phyloP scores from a whole-genome alignment of 2,113 vertebrate genomes.

The Jaculus jaculus region DNA sequence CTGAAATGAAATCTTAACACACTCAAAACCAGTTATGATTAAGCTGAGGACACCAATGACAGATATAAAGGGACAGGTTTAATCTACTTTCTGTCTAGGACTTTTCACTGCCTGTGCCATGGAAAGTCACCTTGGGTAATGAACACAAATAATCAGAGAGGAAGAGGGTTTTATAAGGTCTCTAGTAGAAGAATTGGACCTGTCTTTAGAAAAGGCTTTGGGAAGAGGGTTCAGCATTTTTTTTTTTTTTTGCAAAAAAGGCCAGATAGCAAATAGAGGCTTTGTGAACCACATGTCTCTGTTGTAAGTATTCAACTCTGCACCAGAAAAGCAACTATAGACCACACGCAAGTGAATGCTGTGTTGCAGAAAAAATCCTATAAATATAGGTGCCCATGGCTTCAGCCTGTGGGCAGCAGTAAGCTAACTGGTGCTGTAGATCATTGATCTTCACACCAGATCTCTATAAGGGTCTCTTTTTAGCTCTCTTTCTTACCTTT shows the following conservation, averaged over 20 bases:
- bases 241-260: background rate
- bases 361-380: background rate
- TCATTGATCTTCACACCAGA: too few species aligned
- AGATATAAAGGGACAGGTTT: background rate
- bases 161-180: background rate
- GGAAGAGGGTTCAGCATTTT: background rate
- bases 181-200: constrained; percentile 10
- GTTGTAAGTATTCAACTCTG: background rate
- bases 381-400: background rate
- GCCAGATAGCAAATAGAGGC: background rate
- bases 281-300: background rate
- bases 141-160: background rate
- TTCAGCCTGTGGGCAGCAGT: background rate
- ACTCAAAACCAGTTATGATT: background rate
- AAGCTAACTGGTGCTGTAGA: background rate
- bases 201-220: constrained; percentile 4
- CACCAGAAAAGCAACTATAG: background rate
- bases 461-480: background rate
- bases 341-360: background rate
- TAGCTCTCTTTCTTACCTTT: background rate
- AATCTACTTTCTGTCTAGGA: background rate
- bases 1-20: background rate
- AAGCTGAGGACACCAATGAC: background rate
- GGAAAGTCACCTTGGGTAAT: background rate
- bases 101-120: background rate